These are phyloP conservation scores for Cheilosia variabilis DNA, from an alignment of 2,888 invertebrate species.

Conservation along the genomic window DNA sequence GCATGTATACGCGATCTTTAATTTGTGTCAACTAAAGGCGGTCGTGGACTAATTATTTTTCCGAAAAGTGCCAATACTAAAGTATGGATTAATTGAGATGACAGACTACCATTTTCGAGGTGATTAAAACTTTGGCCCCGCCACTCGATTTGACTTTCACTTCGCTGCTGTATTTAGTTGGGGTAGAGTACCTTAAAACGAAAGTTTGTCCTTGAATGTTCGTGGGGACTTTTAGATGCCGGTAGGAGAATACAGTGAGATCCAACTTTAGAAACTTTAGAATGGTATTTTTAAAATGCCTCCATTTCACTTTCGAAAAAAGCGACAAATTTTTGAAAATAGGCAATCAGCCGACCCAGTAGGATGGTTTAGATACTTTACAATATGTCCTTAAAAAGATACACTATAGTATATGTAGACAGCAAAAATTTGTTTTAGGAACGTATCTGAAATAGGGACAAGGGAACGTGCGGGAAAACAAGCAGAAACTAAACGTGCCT, in stretches of 20 bases:
- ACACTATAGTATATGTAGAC: too few species aligned
- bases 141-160: neutral
- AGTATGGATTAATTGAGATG: slow-evolving; percentile 45
- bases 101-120: slow-evolving; percentile 36
- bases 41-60: slow-evolving; percentile 43
- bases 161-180: neutral
- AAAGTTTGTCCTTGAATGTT: neutral
- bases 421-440: too few species aligned
- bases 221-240: neutral
- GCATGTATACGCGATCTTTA: neutral
- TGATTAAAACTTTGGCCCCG: slow-evolving; percentile 22
- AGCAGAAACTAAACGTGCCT: too few species aligned
- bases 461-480: too few species aligned
- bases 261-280: neutral
- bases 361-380: too few species aligned
- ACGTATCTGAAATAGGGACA: too few species aligned
- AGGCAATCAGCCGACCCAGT: too few species aligned
- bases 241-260: neutral
- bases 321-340: too few species aligned
- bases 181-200: neutral
- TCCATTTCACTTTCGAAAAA: too few species aligned
- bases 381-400: too few species aligned
- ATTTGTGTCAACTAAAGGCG: slow-evolving; percentile 17
- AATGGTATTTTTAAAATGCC: too few species aligned
- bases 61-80: slow-evolving; percentile 46